Evolutionary conservation across 2,797 vertebrate species (phyloP), one percentile per base, ranked within the genome.

Genomic region (Triplophysa yarkandensis): DNA sequence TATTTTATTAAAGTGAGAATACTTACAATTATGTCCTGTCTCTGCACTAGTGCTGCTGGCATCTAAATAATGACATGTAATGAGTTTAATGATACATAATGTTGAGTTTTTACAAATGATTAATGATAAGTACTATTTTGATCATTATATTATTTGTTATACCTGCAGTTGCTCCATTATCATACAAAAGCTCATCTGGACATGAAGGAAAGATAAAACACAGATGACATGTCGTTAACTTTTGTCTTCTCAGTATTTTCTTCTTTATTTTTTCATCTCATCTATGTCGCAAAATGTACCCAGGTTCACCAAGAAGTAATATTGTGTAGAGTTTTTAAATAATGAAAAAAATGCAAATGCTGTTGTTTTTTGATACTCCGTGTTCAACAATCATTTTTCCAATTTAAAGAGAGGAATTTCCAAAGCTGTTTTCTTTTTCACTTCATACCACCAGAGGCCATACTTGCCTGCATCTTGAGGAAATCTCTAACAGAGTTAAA

Each of bases 11-110:
- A n/a, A 23, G 69, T 36, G 14, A 10, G 10, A 25, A 17, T 30
- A 81, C 85, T 89, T 50, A 91, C 89, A 79, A 10, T 81, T 68
- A 19, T 80, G 84, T 60, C 81, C 72, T 1, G 71, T 68, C 70
- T 91, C 90, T 83, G 84, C 81, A 46, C 89, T 91, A 77, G 86
- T 90, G 76, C 85, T 89, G 74, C 87, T 89, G 23, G 75, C 27
- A 46, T 88, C 89, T 91, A 77, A 9, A 72, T 44, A 1, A 81
- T 16, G 81, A 16, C 32, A 69, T 2, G 46, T 16, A 4, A 39
- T 39, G 32, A 55, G 68, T 34, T 61, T 7, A 28, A 23, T 43
- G 9, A 50, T 25, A 11, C 10, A 14, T 7, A 1, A 48, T 34
- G 23, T 55, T 21, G 8, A 32, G n/a, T 27, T 43, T 41, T 19